A percentile compares a stretch with the other conserved stretches of the same genome.
These are phyloP conservation scores for Dermatophagoides farinae DNA, from an alignment of 1,140 invertebrate species.

Conservation along the genomic window DNA sequence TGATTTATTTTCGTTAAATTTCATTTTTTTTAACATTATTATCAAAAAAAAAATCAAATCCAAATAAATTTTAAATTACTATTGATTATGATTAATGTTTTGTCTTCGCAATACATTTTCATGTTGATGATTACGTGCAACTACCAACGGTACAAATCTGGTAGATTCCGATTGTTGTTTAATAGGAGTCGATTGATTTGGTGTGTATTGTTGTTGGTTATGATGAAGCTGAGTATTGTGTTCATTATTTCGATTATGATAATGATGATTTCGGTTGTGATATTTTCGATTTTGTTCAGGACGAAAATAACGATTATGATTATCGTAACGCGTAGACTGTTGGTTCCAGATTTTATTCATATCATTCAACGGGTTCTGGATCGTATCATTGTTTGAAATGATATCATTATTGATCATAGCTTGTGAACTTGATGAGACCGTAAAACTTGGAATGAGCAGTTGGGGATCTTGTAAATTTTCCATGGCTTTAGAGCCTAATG, in stretches of 20 bases:
- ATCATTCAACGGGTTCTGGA: too few relatives aligned
- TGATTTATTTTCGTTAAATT: background rate
- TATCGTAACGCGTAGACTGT: background rate
- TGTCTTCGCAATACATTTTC: background rate
- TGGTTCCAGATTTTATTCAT: background rate
- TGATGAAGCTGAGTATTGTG: background rate
- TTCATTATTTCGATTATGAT: background rate
- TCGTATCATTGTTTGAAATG: too few relatives aligned
- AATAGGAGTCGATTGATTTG: background rate
- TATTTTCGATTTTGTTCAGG: background rate
- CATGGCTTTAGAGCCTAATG: too few relatives aligned
- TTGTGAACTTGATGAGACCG: too few relatives aligned
- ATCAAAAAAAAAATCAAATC: background rate
- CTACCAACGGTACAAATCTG: background rate
- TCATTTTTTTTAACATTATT: background rate
- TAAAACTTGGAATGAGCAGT: too few relatives aligned
- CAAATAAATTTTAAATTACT: background rate
- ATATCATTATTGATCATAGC: too few relatives aligned
- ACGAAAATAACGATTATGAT: background rate
- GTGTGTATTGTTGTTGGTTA: background rate
- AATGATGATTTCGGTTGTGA: background rate
- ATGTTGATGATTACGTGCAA: background rate
- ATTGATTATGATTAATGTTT: background rate
- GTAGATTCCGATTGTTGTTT: background rate
- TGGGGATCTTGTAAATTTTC: too few relatives aligned